Conservation (phyloP, 2,113 vertebrate species). For the Aramus guarauna region DNA sequence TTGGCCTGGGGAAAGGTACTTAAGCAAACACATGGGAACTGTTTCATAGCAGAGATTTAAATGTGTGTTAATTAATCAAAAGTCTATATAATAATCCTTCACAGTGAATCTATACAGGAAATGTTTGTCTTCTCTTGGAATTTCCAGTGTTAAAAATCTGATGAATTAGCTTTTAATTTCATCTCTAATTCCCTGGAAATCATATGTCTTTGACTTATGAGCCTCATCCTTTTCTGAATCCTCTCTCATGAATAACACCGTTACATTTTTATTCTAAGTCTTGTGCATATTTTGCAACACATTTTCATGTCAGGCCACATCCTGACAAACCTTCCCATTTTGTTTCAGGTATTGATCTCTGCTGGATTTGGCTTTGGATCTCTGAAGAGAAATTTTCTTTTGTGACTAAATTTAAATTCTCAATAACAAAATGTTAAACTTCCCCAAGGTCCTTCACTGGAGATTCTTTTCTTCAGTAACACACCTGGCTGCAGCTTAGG, state of each 20-base stretch:
- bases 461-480: background rate
- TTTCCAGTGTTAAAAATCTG: background rate
- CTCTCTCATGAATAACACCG: background rate
- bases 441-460: background rate
- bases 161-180: background rate
- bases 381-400: background rate
- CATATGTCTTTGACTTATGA: background rate
- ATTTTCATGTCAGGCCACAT: background rate
- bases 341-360: background rate
- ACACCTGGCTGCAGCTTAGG: background rate
- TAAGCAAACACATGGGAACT: background rate
- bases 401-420: background rate
- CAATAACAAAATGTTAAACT: background rate
- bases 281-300: background rate
- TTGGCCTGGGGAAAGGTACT: background rate
- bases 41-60: background rate
- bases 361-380: background rate
- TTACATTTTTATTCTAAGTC: background rate
- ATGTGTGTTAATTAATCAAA: conserved; percentile 4
- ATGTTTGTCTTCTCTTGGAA: background rate
- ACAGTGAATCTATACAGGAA: background rate
- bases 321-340: background rate
- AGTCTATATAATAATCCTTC: background rate
- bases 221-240: background rate
- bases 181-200: background rate